A percentile compares a stretch with the other conserved stretches of the same genome.
Evolutionary conservation across 2,113 vertebrate genomes (phyloP).

Genomic region (Nibea albiflora): DNA sequence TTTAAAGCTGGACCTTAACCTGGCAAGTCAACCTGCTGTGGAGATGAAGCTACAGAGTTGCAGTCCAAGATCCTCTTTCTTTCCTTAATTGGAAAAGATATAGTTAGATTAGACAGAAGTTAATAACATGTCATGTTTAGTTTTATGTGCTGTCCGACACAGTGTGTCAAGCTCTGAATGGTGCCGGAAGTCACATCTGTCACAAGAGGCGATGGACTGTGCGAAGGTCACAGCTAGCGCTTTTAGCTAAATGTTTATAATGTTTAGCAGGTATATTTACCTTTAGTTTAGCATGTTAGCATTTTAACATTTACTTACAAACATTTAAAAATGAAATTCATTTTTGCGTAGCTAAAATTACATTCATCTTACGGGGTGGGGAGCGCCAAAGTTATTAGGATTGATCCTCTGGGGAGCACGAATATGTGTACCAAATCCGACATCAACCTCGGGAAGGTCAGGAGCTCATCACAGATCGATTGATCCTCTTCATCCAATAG

Average conservation of each 20-base stretch:
- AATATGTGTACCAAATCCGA: background rate
- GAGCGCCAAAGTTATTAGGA: background rate
- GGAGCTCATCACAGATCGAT: background rate
- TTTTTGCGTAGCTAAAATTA: no score
- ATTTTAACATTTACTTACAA: no score
- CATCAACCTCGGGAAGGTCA: background rate
- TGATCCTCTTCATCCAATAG: conserved; percentile 16
- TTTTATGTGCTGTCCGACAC: background rate
- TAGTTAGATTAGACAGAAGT: background rate
- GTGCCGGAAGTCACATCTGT: background rate
- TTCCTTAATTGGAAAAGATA: background rate
- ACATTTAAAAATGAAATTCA: no score
- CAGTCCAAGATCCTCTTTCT: background rate
- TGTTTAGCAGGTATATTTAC: no score
- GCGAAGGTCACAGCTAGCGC: no score
- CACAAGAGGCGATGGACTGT: background rate
- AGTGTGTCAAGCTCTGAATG: background rate
- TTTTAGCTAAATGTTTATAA: no score
- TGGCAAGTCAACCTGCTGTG: background rate
- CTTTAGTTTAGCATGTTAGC: no score
- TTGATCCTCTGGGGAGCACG: background rate
- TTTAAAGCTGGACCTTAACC: conserved; percentile 15
- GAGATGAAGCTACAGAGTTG: background rate
- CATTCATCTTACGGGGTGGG: no score
- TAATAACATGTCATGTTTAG: background rate